Evolutionary conservation across 1,140 invertebrate species (phyloP).

Genomic region (Drosophila gunungcola): DNA sequence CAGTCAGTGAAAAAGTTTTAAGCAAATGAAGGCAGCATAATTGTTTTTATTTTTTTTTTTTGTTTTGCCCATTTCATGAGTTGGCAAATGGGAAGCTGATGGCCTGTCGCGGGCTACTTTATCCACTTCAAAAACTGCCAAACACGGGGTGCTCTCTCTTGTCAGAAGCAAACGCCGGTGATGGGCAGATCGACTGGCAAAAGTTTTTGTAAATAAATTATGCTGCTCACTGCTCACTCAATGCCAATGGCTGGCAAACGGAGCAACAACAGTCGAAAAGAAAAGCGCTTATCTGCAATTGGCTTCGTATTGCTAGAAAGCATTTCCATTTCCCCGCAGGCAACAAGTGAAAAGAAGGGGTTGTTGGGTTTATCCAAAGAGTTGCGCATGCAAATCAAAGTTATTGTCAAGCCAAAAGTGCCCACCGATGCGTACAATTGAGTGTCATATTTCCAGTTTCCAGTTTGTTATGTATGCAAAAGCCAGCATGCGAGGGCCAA

Average conservation of each 20-base stretch:
- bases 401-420: constrained; percentile 77
- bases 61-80: not conserved
- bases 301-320: constrained; percentile 59
- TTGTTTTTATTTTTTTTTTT: constrained; percentile 53
- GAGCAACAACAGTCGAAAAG: constrained; percentile 52
- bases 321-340: constrained; percentile 72
- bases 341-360: constrained; percentile 61
- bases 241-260: constrained; percentile 60
- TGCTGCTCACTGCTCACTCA: constrained; percentile 48
- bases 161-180: constrained; percentile 48
- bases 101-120: constrained; percentile 36
- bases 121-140: constrained; percentile 66
- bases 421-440: constrained; percentile 80
- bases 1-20: constrained; percentile 69
- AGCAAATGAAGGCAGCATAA: constrained; percentile 76
- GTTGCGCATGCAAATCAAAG: constrained; percentile 75
- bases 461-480: constrained; percentile 70
- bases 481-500: constrained; percentile 56
- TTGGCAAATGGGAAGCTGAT: constrained; percentile 39
- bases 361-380: not conserved
- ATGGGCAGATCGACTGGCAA: constrained; percentile 46
- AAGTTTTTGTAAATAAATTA: constrained; percentile 70
- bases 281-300: constrained; percentile 81
- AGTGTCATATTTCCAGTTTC: constrained; percentile 80
- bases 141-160: constrained; percentile 23